phyloP scores from a whole-genome alignment of 2,113 vertebrate species.

The Atrichornis clamosus region DNA sequence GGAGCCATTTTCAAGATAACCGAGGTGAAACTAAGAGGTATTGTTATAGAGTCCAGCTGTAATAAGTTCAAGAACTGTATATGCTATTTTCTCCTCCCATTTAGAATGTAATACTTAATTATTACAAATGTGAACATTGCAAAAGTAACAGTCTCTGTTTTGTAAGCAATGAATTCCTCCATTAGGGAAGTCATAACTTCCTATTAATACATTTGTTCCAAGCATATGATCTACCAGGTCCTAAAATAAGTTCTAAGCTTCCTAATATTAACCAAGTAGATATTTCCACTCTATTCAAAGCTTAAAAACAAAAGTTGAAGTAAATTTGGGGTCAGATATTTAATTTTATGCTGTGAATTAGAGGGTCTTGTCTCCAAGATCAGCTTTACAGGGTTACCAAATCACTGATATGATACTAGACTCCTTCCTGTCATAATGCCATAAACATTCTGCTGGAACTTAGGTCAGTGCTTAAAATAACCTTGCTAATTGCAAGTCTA shows the following conservation, averaged over 20 bases:
- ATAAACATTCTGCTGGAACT: constrained; percentile 75
- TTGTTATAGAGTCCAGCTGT: not conserved
- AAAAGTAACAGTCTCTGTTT: not conserved
- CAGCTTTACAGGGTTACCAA: constrained; percentile 63
- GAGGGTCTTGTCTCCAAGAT: not conserved
- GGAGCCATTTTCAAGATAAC: constrained; percentile 33
- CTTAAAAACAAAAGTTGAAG: not conserved
- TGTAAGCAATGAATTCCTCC: constrained; percentile 30
- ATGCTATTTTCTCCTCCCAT: not conserved
- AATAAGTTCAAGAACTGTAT: not conserved
- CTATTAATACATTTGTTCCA: constrained; percentile 68
- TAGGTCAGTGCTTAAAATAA: constrained; percentile 86
- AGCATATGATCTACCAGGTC: constrained; percentile 41
- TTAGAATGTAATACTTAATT: not conserved
- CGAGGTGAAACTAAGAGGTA: not conserved
- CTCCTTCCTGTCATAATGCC: constrained; percentile 64
- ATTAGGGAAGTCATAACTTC: constrained; percentile 45
- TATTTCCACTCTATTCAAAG: not conserved
- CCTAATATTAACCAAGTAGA: constrained; percentile 7
- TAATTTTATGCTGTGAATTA: not conserved
- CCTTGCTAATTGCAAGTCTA: constrained; percentile 73
- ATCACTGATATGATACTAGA: constrained; percentile 58
- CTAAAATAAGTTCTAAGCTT: constrained; percentile 40
- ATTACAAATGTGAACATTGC: not conserved
- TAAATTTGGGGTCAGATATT: not conserved